phyloP scores from a whole-genome alignment of 2,113 vertebrate genomes.

The Galemys pyrenaicus region DNA sequence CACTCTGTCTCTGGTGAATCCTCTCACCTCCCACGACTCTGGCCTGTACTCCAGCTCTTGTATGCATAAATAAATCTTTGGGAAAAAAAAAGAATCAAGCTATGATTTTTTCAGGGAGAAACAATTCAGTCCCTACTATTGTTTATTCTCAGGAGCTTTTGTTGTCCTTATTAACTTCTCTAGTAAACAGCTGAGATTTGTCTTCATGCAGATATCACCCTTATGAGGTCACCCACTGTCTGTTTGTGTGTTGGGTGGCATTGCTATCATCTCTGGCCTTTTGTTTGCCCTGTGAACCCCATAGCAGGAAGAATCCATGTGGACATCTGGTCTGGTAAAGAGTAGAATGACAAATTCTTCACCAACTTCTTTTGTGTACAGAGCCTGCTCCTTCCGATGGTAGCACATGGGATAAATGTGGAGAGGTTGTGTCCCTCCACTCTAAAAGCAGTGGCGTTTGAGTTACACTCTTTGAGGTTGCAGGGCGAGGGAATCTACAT shows the following conservation, averaged over 20 bases:
- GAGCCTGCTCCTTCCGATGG: not conserved
- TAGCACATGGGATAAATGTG: not conserved
- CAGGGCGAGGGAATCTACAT: not conserved
- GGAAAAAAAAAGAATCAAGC: too few relatives aligned
- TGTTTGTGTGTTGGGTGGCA: not conserved
- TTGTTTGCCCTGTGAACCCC: not conserved
- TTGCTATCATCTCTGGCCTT: not conserved
- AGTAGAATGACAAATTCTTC: not conserved
- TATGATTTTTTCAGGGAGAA: not conserved
- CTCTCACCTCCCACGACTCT: too few relatives aligned
- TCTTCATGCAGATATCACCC: not conserved
- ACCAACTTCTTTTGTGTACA: not conserved
- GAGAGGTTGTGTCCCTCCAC: not conserved
- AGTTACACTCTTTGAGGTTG: not conserved
- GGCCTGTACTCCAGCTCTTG: too few relatives aligned
- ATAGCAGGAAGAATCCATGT: not conserved
- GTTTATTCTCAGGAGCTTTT: not conserved
- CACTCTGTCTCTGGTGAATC: too few relatives aligned
- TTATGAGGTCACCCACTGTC: not conserved
- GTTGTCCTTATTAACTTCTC: conserved; percentile 3
- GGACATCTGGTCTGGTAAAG: not conserved
- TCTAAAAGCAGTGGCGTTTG: not conserved
- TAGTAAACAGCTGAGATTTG: not conserved
- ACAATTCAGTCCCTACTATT: not conserved
- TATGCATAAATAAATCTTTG: too few relatives aligned